These are phyloP conservation scores for Argentina silus DNA, from an alignment of 2,797 vertebrate genomes.

Conservation along the genomic window DNA sequence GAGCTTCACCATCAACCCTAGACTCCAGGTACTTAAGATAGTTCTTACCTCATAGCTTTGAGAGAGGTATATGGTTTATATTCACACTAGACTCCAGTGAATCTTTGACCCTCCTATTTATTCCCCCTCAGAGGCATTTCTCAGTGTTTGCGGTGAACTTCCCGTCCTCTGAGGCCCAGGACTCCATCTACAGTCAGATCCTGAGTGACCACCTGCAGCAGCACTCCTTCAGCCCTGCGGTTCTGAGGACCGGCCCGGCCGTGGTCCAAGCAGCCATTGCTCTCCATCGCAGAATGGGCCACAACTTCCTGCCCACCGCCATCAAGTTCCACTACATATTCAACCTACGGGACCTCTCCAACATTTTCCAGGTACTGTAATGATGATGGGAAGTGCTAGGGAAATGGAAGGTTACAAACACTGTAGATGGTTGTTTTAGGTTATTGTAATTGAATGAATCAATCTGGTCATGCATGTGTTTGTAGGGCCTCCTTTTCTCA, in stretches of 20 bases:
- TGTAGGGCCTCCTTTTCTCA: conserved; percentile 82
- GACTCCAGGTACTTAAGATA: conserved; percentile 75
- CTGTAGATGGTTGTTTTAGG: neutral
- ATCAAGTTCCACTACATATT: conserved; percentile 84
- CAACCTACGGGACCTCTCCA: conserved; percentile 81
- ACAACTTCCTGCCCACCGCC: conserved; percentile 79
- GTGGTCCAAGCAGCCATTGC: conserved; percentile 74
- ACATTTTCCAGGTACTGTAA: conserved; percentile 78
- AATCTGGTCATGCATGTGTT: too few species aligned
- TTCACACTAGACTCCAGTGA: too few species aligned
- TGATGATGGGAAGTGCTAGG: neutral
- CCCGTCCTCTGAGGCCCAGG: conserved; percentile 74
- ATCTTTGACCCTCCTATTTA: conserved; percentile 10
- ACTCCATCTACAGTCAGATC: conserved; percentile 81
- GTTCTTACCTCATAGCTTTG: too few species aligned
- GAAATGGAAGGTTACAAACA: neutral
- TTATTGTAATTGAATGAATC: neutral
- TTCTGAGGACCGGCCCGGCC: conserved; percentile 64
- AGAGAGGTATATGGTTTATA: too few species aligned
- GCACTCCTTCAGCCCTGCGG: conserved; percentile 62
- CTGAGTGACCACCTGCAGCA: conserved; percentile 77
- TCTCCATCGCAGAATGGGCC: conserved; percentile 77
- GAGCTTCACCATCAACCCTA: conserved; percentile 80
- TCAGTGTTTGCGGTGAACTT: conserved; percentile 83
- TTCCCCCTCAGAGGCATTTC: conserved; percentile 80